Percentiles rank a stretch among this genome's conserved stretches.
These are phyloP conservation scores for Aphaenogaster floridana DNA, from an alignment of 1,140 invertebrate species.

Conservation along the genomic window DNA sequence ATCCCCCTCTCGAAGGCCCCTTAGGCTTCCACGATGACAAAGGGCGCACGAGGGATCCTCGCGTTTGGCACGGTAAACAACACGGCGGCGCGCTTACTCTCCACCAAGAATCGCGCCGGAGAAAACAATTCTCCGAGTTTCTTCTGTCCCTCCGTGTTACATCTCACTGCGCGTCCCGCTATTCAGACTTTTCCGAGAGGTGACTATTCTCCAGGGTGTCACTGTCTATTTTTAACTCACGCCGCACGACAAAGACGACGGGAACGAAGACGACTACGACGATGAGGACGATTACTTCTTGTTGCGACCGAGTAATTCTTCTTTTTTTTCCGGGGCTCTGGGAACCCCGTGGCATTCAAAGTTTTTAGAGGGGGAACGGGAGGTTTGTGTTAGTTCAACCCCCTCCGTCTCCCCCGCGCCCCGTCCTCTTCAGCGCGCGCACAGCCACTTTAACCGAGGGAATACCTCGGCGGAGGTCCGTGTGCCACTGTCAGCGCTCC, in stretches of 20 bases:
- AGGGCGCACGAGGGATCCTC: not conserved
- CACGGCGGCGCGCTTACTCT: not conserved
- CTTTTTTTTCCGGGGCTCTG: conserved; percentile 13
- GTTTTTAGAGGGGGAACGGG: not conserved
- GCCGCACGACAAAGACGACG: not conserved
- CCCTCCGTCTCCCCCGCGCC: not conserved
- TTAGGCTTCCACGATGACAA: conserved; percentile 2
- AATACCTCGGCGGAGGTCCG: conserved; percentile 12
- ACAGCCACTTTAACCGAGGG: conserved; percentile 43
- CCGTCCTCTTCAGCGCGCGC: conserved; percentile 6
- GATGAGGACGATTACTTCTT: conserved; percentile 3
- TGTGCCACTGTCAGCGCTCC: conserved; percentile 31
- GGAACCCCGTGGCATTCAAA: conserved; percentile 29
- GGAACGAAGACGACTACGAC: not conserved
- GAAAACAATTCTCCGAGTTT: conserved; percentile 16
- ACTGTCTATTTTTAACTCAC: conserved; percentile 34
- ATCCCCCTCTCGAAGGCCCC: not conserved
- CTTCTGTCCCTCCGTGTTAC: not conserved
- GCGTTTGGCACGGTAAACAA: conserved; percentile 18
- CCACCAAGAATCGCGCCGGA: not conserved
- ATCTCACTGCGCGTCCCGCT: not conserved
- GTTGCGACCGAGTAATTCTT: conserved; percentile 38
- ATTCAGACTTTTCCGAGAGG: conserved; percentile 13
- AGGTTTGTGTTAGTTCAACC: conserved; percentile 48
- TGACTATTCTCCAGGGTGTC: conserved; percentile 3